Conservation (phyloP, 2,113 vertebrate genomes). For the Muscicapa adusta region DNA sequence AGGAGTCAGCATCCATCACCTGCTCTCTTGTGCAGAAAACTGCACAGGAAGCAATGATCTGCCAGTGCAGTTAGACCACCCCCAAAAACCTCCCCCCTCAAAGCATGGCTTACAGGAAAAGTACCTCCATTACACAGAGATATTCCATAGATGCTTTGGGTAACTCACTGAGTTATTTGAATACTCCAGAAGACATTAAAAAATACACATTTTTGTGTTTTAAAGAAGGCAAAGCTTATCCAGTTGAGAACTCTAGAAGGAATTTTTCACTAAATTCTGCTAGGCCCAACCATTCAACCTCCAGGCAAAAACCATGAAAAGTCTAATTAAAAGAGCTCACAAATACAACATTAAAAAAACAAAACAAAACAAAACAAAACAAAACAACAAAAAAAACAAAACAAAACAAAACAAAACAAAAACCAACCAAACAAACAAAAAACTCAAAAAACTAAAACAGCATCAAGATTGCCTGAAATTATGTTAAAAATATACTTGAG, state of each 20-base stretch:
- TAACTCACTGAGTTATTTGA: neutral
- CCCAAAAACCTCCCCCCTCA: neutral
- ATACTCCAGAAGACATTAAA: neutral
- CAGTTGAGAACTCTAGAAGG: neutral
- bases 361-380: neutral
- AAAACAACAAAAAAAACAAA: neutral
- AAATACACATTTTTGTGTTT: neutral
- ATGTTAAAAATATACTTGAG: neutral
- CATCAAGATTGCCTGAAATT: neutral
- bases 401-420: no score
- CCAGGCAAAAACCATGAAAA: neutral
- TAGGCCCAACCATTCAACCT: neutral
- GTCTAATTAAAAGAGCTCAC: neutral
- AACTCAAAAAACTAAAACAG: neutral
- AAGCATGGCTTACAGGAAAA: neutral
- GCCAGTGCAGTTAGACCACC: neutral
- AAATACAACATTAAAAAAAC: neutral
- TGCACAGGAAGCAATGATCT: neutral
- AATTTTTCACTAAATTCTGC: neutral
- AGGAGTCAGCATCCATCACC: neutral
- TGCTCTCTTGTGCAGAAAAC: neutral
- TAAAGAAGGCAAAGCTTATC: neutral
- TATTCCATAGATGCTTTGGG: neutral
- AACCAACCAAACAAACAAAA: neutral
- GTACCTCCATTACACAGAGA: neutral